A percentile compares a stretch with the other conserved stretches of the same genome.
These are phyloP conservation scores for Sebastes umbrosus DNA, from an alignment of 2,797 vertebrate genomes.

Conservation along the genomic window DNA sequence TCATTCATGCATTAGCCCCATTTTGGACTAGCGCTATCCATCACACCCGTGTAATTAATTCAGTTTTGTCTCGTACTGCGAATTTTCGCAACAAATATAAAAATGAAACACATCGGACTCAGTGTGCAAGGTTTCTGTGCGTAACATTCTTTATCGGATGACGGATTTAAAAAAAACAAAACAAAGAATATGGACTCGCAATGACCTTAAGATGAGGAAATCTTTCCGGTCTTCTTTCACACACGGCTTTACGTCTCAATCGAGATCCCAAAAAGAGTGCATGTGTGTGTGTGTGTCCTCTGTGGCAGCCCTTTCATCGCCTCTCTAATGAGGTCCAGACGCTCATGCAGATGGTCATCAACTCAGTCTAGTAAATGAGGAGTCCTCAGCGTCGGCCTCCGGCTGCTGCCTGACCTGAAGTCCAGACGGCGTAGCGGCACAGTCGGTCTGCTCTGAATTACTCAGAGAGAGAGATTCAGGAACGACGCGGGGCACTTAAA, in stretches of 20 bases:
- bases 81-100: no score
- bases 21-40: no score
- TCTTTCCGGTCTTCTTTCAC: neutral
- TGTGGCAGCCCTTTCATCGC: slow-evolving; percentile 39
- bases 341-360: slow-evolving; percentile 60
- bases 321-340: slow-evolving; percentile 65
- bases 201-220: neutral
- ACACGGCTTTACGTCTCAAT: neutral
- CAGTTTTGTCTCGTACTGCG: no score
- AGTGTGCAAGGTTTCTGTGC: no score
- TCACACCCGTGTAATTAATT: no score
- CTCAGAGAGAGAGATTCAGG: neutral
- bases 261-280: neutral
- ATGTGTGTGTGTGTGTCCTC: slow-evolving; percentile 1
- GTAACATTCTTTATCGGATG: no score
- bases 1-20: no score
- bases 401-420: slow-evolving; percentile 34
- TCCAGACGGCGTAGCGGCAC: slow-evolving; percentile 8
- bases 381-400: slow-evolving; percentile 24
- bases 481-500: neutral
- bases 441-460: neutral
- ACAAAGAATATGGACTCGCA: no score
- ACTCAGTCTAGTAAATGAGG: slow-evolving; percentile 45
- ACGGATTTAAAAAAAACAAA: no score
- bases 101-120: no score